Conservation (phyloP, 2,113 vertebrate genomes). For the Cervus canadensis region DNA sequence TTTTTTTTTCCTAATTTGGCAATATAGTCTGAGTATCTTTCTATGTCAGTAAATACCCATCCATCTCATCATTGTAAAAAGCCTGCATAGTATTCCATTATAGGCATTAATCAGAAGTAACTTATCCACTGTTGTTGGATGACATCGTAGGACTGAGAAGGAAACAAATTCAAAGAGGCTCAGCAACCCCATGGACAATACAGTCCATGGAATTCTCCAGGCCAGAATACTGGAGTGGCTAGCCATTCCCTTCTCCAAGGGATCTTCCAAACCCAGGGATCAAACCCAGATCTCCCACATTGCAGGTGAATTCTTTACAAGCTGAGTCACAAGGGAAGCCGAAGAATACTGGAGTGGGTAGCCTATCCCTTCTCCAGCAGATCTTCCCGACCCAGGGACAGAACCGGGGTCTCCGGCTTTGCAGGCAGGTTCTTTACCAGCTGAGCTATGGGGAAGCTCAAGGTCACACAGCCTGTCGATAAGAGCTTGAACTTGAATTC, state of each 20-base stretch:
- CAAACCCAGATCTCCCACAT: not conserved
- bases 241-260: not conserved
- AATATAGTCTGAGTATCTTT: not conserved
- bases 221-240: not conserved
- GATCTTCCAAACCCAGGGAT: not conserved
- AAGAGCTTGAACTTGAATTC: not conserved
- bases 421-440: not conserved
- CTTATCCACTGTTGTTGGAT: not conserved
- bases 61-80: not conserved
- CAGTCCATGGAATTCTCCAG: not conserved
- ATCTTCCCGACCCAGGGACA: not conserved
- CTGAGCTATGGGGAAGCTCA: not conserved
- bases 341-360: not conserved
- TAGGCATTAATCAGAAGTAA: not conserved
- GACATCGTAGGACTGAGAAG: not conserved
- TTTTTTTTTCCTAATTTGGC: not conserved
- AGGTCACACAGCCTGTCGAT: not conserved
- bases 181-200: not conserved
- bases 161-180: not conserved
- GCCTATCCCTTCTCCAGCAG: not conserved
- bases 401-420: not conserved
- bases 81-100: not conserved
- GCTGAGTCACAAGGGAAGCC: not conserved
- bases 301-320: not conserved
- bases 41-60: not conserved